Base-by-base conservation (phyloP, 2,888 invertebrate genomes). In the Nematopogon swammerdamellus region DNA sequence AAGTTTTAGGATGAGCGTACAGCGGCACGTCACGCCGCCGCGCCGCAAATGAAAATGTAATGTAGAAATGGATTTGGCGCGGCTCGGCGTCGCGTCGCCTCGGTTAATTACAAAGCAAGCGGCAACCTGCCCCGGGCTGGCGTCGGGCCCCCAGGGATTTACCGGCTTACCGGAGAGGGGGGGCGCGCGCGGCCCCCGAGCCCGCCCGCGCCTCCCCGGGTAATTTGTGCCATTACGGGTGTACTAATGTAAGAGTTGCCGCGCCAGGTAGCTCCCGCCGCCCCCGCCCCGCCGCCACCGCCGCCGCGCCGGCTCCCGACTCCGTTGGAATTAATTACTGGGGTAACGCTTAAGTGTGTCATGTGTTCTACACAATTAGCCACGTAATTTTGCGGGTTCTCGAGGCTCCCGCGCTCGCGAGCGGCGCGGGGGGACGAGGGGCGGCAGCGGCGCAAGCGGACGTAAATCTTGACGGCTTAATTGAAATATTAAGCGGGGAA, bases 41-140 rank as follows among this genome's bases (percentile, higher is more conserved):
- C 64, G 69, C 77, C 77, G 63, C 79, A 77, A 79, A 79, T 79
- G 79, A 79, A 79, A 79, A 77, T 79, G 79, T 79, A 76, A 79
- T 77, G 77, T 72, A 74, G 79, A 79, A 79, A 79, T 77, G 79
- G 79, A 77, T 79, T 79, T 74, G 76, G 76, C 77, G 36, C 44
- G 5, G 43, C 76, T n/a, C 47, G 20, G 36, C 47, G 74, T 75
- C 5, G 75, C 75, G 77, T 75, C 75, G 77, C 77, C 74, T 72
- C 76, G 76, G 79, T 79, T 79, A 79, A 79, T 79, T 79, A 79
- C 79, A 77, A 79, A 79, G 79, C 79, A 79, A 79, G 77, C 79
- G 77, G 79, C 77, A 77, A 77, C 77, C 79, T 77, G 77, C 79
- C 44, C 3, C 5, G 43, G 43, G 16, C 16, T 11, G 43, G 44